phyloP scores from a whole-genome alignment of 2,797 vertebrate species.

The Apogon talboti region DNA sequence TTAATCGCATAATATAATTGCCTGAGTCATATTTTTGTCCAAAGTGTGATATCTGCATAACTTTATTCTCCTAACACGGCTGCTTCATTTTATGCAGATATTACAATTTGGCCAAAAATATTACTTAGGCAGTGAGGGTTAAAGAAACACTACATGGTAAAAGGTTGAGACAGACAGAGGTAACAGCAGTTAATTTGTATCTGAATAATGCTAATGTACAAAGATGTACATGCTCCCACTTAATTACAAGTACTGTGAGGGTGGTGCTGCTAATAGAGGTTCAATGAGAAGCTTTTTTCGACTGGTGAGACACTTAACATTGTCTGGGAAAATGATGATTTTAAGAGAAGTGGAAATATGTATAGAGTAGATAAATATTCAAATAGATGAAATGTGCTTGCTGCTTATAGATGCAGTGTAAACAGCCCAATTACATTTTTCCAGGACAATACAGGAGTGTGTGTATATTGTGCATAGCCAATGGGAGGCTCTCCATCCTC shows the following conservation, averaged over 20 bases:
- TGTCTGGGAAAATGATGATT: conserved; percentile 14
- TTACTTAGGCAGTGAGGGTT: conserved; percentile 9
- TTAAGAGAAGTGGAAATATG: conserved; percentile 25
- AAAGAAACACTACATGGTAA: conserved; percentile 47
- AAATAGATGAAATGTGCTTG: conserved; percentile 11
- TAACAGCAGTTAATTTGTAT: conserved; percentile 55
- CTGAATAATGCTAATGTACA: conserved; percentile 49
- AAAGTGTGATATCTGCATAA: no score
- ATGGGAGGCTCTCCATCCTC: background rate
- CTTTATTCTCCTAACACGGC: no score
- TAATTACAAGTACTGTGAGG: conserved; percentile 46
- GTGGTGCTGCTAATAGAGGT: conserved; percentile 8
- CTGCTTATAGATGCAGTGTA: conserved; percentile 8
- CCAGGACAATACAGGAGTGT: background rate
- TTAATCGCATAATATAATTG: no score
- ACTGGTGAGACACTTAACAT: conserved; percentile 15
- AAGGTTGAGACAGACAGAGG: conserved; percentile 49
- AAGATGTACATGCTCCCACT: conserved; percentile 52
- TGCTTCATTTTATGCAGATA: no score
- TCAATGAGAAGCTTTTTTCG: conserved; percentile 18
- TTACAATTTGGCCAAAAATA: no score
- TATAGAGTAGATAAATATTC: conserved; percentile 39
- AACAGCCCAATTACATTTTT: conserved; percentile 28
- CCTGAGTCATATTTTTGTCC: no score
- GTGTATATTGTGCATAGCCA: background rate